phyloP scores from a whole-genome alignment of 2,113 vertebrate genomes.

The Psittacula cyanocephala region DNA sequence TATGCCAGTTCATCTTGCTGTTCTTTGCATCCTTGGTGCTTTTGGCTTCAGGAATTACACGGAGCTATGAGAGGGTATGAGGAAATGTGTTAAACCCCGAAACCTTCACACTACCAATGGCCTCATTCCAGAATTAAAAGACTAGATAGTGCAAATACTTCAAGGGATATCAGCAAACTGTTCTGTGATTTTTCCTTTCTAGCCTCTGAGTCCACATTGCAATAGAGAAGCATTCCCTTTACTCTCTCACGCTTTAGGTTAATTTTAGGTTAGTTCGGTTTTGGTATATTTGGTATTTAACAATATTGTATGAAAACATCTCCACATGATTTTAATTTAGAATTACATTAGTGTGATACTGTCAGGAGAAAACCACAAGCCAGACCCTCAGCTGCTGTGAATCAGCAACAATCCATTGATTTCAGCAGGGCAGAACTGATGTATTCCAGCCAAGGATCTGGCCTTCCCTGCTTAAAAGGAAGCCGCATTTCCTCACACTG shows the following conservation, averaged over 20 bases:
- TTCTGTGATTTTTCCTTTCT: background rate
- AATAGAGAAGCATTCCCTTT: background rate
- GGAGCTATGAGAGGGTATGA: background rate
- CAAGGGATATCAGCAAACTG: background rate
- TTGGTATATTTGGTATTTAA: constrained; percentile 12
- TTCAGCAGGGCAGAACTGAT: constrained; percentile 10
- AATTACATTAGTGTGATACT: background rate
- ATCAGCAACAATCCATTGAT: background rate
- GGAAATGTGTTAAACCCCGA: background rate
- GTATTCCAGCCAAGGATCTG: background rate
- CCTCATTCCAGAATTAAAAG: background rate
- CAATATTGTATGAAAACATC: background rate
- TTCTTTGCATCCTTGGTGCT: background rate
- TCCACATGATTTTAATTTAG: constrained; percentile 21
- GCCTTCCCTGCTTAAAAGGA: constrained; percentile 12
- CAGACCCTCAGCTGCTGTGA: constrained; percentile 27
- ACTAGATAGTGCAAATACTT: background rate
- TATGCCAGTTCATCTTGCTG: background rate
- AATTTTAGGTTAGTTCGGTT: background rate
- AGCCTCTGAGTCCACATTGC: background rate
- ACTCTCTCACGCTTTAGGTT: background rate
- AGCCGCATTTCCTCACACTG: constrained; percentile 11
- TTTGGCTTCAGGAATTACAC: background rate
- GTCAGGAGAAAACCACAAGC: background rate
- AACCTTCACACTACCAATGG: background rate